These are phyloP conservation scores for Condylostylus longicornis DNA, from an alignment of 1,140 invertebrate genomes.

Conservation along the genomic window DNA sequence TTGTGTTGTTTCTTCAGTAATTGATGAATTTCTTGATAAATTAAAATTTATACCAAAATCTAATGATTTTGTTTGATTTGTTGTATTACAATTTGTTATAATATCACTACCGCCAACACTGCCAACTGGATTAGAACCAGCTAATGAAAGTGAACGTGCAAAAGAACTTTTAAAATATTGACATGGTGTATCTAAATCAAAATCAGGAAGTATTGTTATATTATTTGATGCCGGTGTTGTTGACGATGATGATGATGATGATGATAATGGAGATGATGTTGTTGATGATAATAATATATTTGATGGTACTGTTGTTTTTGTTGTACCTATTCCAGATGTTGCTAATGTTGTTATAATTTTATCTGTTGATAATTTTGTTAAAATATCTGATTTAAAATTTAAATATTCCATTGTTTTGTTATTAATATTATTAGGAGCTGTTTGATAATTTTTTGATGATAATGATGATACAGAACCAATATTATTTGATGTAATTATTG, in stretches of 20 bases:
- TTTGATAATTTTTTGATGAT: too few species aligned
- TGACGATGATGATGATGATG: conserved; percentile 1
- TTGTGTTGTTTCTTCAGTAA: background rate
- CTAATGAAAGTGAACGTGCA: conserved; percentile 29
- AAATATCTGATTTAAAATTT: too few species aligned
- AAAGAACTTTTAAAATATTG: conserved; percentile 31
- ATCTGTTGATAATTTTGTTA: too few species aligned
- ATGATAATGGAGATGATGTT: background rate
- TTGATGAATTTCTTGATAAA: conserved; percentile 3
- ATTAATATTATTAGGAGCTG: too few species aligned
- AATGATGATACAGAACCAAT: too few species aligned
- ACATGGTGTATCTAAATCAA: conserved; percentile 30
- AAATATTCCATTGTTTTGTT: too few species aligned
- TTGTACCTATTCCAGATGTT: too few species aligned
- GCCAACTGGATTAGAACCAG: background rate
- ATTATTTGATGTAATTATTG: too few species aligned
- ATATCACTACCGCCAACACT: background rate
- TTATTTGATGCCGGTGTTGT: conserved; percentile 7
- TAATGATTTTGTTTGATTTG: conserved; percentile 10
- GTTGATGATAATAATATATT: too few species aligned
- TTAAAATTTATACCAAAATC: conserved; percentile 8
- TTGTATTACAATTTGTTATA: conserved; percentile 12
- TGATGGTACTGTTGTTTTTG: too few species aligned
- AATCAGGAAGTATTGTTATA: conserved; percentile 18
- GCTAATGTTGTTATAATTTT: too few species aligned